A percentile compares a stretch with the other conserved stretches of the same genome.
Conservation (phyloP, 23 tunicate species). For the Diplosoma virens region DNA sequence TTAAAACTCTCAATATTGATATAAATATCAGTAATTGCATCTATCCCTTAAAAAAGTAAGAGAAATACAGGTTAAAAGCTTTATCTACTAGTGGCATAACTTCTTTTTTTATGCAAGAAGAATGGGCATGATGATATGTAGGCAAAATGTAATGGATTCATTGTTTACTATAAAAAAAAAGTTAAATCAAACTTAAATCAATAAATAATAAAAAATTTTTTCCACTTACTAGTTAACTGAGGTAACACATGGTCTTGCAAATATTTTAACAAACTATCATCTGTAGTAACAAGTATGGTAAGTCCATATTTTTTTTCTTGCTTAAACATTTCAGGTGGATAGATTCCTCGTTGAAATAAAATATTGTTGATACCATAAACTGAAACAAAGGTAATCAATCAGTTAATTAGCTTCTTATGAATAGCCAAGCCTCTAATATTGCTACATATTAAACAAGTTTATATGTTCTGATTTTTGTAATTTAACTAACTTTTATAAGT, state of each 20-base stretch:
- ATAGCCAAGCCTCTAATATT: background rate
- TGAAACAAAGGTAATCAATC: background rate
- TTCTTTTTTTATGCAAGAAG: background rate
- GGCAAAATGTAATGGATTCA: background rate
- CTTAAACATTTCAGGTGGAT: conserved; percentile 90
- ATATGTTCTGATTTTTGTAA: too few species aligned
- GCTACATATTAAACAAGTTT: too few species aligned
- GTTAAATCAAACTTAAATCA: background rate
- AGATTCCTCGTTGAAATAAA: conserved; percentile 88
- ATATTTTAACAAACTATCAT: conserved; percentile 56
- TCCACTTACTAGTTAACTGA: conserved; percentile 60
- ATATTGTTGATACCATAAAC: conserved; percentile 96
- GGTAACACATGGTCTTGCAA: conserved; percentile 71
- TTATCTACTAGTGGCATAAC: background rate
- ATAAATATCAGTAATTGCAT: too few species aligned
- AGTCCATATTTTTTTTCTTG: conserved; percentile 91
- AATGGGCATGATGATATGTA: background rate
- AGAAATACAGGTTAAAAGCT: too few species aligned
- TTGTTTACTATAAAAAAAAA: background rate
- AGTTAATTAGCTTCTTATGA: background rate
- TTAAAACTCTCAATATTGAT: too few species aligned
- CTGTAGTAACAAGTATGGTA: conserved; percentile 73
- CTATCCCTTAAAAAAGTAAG: too few species aligned
- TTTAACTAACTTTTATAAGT: too few species aligned
- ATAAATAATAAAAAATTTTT: background rate